Evolutionary conservation across 2,888 invertebrate genomes (phyloP), one percentile per base, ranked within the genome.

Genomic region (Invenusta paracnida): DNA sequence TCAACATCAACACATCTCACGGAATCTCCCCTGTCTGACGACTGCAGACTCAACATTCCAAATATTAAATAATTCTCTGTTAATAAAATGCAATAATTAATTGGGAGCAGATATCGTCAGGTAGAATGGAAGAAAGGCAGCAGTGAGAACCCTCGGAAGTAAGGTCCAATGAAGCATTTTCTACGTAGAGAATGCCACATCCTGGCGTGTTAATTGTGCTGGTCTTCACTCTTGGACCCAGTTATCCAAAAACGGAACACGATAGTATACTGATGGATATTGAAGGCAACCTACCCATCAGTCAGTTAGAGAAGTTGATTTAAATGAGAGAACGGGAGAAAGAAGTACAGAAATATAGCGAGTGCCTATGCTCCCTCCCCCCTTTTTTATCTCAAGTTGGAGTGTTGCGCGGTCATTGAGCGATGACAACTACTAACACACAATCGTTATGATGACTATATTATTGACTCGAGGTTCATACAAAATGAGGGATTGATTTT

Each of bases 401-500:
- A n/a, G n/a, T n/a, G n/a, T n/a, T n/a, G n/a, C n/a, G n/a, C n/a
- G n/a, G n/a, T n/a, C n/a, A n/a, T n/a, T n/a, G 27, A 5, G 17
- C 17, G 73, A 13, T 5, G 17, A 73, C 27, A n/a, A 73, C 17
- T 73, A 73, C 5, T 73, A 23, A 25, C 11, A 73, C 73, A 73
- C n/a, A n/a, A n/a, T n/a, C n/a, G n/a, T n/a, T n/a, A n/a, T n/a
- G n/a, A n/a, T n/a, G n/a, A n/a, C n/a, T n/a, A 13, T 5, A 23
- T 23, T 73, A 73, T 73, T 25, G 73, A 73, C 73, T 73, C 73
- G n/a, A n/a, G n/a, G n/a, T n/a, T 23, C 73, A 73, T 73, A 73
- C 73, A 73, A 73, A 73, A 73, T 73, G 73, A 73, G 73, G n/a
- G 73, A 73, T 73, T 73, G 73, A 73, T 73, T 73, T 73, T 73